These are phyloP conservation scores for Drosophila murphyi DNA, from an alignment of 1,140 invertebrate species.

Conservation along the genomic window DNA sequence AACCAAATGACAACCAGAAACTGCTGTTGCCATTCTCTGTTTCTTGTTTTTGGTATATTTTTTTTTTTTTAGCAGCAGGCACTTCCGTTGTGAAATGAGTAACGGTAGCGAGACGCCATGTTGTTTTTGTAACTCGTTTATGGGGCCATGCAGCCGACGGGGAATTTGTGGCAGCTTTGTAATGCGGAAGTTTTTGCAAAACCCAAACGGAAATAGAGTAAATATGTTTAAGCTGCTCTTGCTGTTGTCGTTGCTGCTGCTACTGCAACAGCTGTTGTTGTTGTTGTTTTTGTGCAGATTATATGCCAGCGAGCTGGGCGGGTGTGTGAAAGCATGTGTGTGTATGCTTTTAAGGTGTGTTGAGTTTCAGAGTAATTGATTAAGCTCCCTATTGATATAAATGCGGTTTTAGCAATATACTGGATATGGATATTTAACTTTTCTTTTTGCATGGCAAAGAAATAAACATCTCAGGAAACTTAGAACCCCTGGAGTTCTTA, in stretches of 20 bases:
- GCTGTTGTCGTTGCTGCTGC: slow-evolving; percentile 41
- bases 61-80: slow-evolving; percentile 56
- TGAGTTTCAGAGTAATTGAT: slow-evolving; percentile 39
- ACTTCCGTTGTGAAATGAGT: slow-evolving; percentile 72
- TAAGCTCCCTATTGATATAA: slow-evolving; percentile 28
- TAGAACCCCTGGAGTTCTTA: too few relatives aligned
- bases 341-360: background rate
- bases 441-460: background rate
- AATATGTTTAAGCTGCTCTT: slow-evolving; percentile 79
- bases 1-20: slow-evolving; percentile 44
- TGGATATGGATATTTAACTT: too few relatives aligned
- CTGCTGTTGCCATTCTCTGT: slow-evolving; percentile 39
- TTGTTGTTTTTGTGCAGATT: slow-evolving; percentile 35
- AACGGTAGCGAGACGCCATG: slow-evolving; percentile 35
- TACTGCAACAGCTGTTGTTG: slow-evolving; percentile 48
- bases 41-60: slow-evolving; percentile 15
- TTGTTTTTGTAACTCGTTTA: slow-evolving; percentile 37
- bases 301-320: slow-evolving; percentile 16
- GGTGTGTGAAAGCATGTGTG: background rate
- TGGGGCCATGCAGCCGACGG: slow-evolving; percentile 29
- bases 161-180: slow-evolving; percentile 81
- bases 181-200: slow-evolving; percentile 80
- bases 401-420: background rate
- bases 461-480: too few relatives aligned
- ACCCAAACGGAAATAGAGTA: slow-evolving; percentile 81